Base-by-base conservation (phyloP, 2,113 vertebrate species). In the Paramisgurnus dabryanus region DNA sequence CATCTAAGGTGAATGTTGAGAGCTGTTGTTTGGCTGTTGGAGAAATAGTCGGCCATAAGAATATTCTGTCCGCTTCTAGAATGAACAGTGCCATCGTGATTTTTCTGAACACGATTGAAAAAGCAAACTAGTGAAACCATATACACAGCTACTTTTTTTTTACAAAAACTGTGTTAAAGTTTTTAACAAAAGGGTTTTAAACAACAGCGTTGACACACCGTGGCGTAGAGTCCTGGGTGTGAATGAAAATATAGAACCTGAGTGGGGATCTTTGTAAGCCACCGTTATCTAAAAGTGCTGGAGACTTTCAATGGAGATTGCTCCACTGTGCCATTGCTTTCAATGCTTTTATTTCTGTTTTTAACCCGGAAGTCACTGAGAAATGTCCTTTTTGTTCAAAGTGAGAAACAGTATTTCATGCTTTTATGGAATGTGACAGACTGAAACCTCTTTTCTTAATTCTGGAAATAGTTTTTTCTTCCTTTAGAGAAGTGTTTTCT, bases 351-450 rank as follows among this genome's bases (percentile, higher is more conserved):
- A 67, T 43, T 43, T 45, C 41, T 10, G 40, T 18, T 45, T 7
- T 43, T 45, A 67, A 45, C 11, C 17, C 0, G 41, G 41, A 67
- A 10, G 65, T 45, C 5, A 45, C 10, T n/a, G 15, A 40, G 5
- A 8, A 67, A 10, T 45, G 65, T 43, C 40, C 65, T 45, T 67
- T 65, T 4, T 39, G 34, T 7, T 67, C 41, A 45, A 67, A 45
- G 43, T n/a, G 40, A 67, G 3, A 67, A 11, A 45, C 61, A 6
- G 3, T 45, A n/a, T 43, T 18, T 67, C 65, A 43, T 67, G 40
- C 17, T 66, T 66, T 66, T 41, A 66, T 66, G 64, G 61, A 64
- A 64, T 64, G 61, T 15, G 61, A 64, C 61, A 64, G 61, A 43
- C 39, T 66, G 3, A 66, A 66, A 66, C 64, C 64, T 43, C 41